These are phyloP conservation scores for Beroe ovata DNA, from an alignment of 37 sponge, comb jelly and placozoan genomes.

Conservation along the genomic window DNA sequence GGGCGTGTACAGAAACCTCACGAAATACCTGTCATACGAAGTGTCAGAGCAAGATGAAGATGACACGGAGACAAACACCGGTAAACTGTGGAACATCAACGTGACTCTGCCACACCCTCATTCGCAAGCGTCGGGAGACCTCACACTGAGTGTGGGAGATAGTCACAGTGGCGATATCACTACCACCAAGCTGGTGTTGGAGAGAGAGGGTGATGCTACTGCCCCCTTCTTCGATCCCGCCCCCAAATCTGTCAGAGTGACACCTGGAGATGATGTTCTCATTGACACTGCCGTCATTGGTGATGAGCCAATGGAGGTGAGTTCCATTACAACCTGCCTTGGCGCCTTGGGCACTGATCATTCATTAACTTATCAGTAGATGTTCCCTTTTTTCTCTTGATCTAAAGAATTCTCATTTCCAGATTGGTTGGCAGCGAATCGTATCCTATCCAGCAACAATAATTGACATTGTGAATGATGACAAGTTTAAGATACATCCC, in stretches of 20 bases:
- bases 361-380: no score
- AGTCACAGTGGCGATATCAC: slow-evolving; percentile 11
- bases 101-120: slow-evolving; percentile 8
- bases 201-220: background rate
- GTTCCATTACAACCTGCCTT: no score
- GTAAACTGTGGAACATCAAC: background rate
- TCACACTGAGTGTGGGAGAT: background rate
- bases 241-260: background rate
- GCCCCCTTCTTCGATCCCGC: slow-evolving; percentile 45
- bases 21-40: background rate
- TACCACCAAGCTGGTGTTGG: background rate
- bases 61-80: background rate
- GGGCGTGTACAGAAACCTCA: slow-evolving; percentile 6
- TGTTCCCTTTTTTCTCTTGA: no score
- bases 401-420: no score
- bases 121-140: background rate
- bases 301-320: background rate
- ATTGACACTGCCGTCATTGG: slow-evolving; percentile 2
- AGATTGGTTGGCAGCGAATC: background rate
- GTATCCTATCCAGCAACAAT: background rate
- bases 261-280: background rate
- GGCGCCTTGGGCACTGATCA: no score
- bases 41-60: background rate
- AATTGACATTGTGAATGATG: background rate
- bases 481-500: background rate